phyloP scores from a whole-genome alignment of 1,140 invertebrate genomes.

The Choristoneura fumiferana region DNA sequence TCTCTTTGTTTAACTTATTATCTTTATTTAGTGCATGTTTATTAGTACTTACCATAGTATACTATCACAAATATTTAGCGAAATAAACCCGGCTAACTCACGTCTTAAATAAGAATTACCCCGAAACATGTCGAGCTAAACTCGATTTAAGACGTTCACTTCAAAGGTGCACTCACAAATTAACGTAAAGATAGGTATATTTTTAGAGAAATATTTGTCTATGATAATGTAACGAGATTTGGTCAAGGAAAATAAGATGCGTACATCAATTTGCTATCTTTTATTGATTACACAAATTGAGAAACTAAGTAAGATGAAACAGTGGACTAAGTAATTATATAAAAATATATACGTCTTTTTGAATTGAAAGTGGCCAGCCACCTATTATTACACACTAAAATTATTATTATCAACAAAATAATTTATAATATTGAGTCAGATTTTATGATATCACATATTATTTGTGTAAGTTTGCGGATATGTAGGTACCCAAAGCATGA shows the following conservation, averaged over 20 bases:
- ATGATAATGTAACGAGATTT: too few relatives aligned
- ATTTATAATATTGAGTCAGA: slow-evolving; percentile 24
- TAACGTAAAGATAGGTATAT: too few relatives aligned
- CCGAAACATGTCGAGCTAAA: too few relatives aligned
- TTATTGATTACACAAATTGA: slow-evolving; percentile 77
- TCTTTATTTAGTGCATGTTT: too few relatives aligned
- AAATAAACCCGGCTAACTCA: too few relatives aligned
- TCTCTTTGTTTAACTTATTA: too few relatives aligned
- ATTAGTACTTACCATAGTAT: too few relatives aligned
- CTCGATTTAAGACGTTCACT: too few relatives aligned
- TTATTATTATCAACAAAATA: slow-evolving; percentile 25
- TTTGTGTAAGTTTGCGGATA: slow-evolving; percentile 31
- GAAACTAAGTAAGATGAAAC: slow-evolving; percentile 62
- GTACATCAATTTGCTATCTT: slow-evolving; percentile 69
- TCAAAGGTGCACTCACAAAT: too few relatives aligned
- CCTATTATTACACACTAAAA: slow-evolving; percentile 35
- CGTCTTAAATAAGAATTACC: too few relatives aligned
- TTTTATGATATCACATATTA: slow-evolving; percentile 39
- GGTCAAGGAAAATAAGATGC: slow-evolving; percentile 33
- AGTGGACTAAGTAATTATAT: slow-evolving; percentile 50
- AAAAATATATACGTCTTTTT: slow-evolving; percentile 58
- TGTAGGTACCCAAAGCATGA: slow-evolving; percentile 2
- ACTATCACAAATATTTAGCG: too few relatives aligned
- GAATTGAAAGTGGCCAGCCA: slow-evolving; percentile 62
- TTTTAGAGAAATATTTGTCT: too few relatives aligned